phyloP scores from a whole-genome alignment of 2,113 vertebrate species.

The Myrmophylax atrothorax region DNA sequence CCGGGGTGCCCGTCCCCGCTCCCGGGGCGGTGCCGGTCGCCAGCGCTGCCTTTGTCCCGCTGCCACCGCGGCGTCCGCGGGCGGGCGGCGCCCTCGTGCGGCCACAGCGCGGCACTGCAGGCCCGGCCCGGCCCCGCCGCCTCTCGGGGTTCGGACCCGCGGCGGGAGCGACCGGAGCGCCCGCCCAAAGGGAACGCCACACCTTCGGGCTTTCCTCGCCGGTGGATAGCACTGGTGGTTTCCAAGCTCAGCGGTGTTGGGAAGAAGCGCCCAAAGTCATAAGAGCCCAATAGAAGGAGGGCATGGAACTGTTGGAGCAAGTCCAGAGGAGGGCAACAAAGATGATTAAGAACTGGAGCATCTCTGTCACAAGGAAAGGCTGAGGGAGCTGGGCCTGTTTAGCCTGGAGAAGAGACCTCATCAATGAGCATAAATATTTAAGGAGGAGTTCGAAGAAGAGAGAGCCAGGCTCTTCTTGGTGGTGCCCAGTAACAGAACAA shows the following conservation, averaged over 20 bases:
- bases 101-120: background rate
- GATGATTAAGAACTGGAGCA: background rate
- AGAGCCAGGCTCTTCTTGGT: background rate
- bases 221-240: no score
- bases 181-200: no score
- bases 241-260: background rate
- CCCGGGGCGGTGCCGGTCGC: background rate
- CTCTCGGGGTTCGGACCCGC: no score
- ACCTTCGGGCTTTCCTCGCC: fast-evolving
- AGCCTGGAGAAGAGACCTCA: background rate
- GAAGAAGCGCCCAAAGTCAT: background rate
- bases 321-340: background rate
- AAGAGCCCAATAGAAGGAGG: no score
- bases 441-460: background rate
- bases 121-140: no score
- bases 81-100: conserved; percentile 79
- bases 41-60: conserved; percentile 14
- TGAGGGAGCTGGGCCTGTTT: background rate
- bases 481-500: background rate
- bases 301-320: background rate
- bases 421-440: background rate
- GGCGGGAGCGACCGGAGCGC: no score
- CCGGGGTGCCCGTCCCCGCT: no score
- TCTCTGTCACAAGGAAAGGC: background rate
- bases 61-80: conserved; percentile 30